Evolutionary conservation across 1,140 invertebrate species (phyloP).

Genomic region (Papilio dardanus): DNA sequence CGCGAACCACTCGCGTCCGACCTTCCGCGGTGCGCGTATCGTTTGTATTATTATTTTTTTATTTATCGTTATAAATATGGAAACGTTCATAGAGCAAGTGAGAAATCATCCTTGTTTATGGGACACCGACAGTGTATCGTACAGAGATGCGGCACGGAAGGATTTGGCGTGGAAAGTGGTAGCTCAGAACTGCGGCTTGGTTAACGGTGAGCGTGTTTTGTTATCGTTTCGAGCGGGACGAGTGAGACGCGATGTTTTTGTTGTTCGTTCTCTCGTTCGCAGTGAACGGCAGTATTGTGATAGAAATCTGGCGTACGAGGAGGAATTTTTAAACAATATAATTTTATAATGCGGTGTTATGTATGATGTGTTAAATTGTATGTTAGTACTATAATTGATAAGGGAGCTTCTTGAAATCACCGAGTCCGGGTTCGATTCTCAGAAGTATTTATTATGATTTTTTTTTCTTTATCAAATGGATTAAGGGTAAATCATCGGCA

Average conservation of each 20-base stretch:
- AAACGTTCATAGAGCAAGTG: conserved; percentile 34
- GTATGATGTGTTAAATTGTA: background rate
- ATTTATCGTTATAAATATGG: conserved; percentile 20
- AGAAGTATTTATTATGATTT: background rate
- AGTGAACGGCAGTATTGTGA: background rate
- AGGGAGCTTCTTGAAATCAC: background rate
- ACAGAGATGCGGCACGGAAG: conserved; percentile 28
- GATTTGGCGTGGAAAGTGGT: conserved; percentile 35
- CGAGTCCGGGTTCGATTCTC: background rate
- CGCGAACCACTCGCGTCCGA: conserved; percentile 30
- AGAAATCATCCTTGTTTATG: conserved; percentile 34
- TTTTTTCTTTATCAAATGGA: no score
- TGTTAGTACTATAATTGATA: no score
- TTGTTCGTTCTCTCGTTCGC: conserved; percentile 9
- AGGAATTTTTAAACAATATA: background rate
- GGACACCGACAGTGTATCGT: conserved; percentile 35
- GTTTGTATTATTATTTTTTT: conserved; percentile 21
- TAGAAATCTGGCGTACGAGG: background rate
- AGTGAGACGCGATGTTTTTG: conserved; percentile 26
- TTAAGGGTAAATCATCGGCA: no score
- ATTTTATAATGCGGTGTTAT: background rate
- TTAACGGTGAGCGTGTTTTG: conserved; percentile 32
- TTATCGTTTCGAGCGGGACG: conserved; percentile 26
- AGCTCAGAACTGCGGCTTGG: conserved; percentile 24
- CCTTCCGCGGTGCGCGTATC: conserved; percentile 20